A percentile compares a stretch with the other conserved stretches of the same genome.
Conservation (phyloP, 2,888 invertebrate genomes). For the Agriopis aurantiaria region DNA sequence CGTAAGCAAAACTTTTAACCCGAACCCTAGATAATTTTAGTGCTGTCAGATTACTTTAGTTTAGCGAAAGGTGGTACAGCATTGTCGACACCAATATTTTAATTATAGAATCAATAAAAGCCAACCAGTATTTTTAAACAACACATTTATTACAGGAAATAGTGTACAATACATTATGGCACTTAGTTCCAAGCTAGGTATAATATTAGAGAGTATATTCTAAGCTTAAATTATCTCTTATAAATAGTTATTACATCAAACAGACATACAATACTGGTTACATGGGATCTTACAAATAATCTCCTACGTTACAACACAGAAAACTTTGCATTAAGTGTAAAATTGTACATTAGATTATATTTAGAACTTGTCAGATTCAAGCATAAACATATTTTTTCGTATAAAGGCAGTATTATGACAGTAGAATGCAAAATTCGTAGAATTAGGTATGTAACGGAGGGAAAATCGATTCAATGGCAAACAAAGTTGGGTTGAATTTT, state of each 20-base stretch:
- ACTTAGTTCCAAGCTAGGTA: conserved; percentile 67
- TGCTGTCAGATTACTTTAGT: no score
- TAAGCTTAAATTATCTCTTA: conserved; percentile 54
- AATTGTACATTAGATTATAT: conserved; percentile 1
- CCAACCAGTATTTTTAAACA: conserved; percentile 23
- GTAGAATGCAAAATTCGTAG: not conserved
- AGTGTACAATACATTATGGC: conserved; percentile 77
- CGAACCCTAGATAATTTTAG: no score
- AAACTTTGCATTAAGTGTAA: conserved; percentile 13
- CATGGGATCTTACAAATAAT: conserved; percentile 53
- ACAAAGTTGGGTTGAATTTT: not conserved
- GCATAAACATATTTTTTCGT: not conserved
- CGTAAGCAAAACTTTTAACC: no score
- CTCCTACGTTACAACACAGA: conserved; percentile 33
- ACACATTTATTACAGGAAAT: conserved; percentile 64
- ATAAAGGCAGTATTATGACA: conserved; percentile 33
- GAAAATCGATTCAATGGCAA: not conserved
- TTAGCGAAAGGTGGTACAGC: no score
- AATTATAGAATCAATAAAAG: not conserved
- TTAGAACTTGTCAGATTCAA: conserved; percentile 11
- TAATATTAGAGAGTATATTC: conserved; percentile 49
- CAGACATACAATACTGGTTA: conserved; percentile 71
- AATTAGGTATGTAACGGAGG: not conserved
- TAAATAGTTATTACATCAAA: conserved; percentile 60
- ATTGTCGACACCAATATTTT: not conserved